These are phyloP conservation scores for Cosmia pyralina DNA, from an alignment of 2,888 invertebrate species.

Conservation along the genomic window DNA sequence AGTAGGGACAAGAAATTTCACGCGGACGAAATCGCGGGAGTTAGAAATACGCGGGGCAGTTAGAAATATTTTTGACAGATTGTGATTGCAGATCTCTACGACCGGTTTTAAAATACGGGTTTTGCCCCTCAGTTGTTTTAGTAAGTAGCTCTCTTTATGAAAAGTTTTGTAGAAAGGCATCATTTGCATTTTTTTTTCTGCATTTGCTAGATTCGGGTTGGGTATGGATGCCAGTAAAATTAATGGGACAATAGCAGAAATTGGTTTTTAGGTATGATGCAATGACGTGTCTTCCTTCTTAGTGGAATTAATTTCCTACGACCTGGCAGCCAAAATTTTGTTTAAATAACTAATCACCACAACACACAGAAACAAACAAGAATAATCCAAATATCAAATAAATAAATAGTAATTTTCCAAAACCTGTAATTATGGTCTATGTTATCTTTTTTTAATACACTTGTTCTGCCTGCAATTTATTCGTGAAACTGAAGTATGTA, in stretches of 20 bases:
- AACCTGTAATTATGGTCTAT: too few species aligned
- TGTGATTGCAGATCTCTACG: background rate
- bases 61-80: background rate
- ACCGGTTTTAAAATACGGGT: background rate
- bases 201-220: background rate
- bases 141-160: background rate
- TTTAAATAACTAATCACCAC: background rate
- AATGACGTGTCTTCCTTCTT: background rate
- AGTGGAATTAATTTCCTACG: background rate
- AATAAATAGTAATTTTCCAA: too few species aligned
- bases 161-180: background rate
- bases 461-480: too few species aligned
- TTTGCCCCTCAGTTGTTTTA: background rate
- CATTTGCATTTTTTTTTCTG: too few species aligned
- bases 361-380: too few species aligned
- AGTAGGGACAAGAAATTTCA: too few species aligned
- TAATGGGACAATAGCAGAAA: background rate
- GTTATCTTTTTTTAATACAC: too few species aligned
- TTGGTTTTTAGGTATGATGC: background rate
- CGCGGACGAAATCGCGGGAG: too few species aligned
- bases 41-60: too few species aligned
- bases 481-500: too few species aligned
- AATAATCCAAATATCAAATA: too few species aligned
- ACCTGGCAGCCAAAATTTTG: background rate
- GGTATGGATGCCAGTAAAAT: background rate